These are phyloP conservation scores for Oceanodroma tethys DNA, from an alignment of 2,113 vertebrate species.

Conservation along the genomic window DNA sequence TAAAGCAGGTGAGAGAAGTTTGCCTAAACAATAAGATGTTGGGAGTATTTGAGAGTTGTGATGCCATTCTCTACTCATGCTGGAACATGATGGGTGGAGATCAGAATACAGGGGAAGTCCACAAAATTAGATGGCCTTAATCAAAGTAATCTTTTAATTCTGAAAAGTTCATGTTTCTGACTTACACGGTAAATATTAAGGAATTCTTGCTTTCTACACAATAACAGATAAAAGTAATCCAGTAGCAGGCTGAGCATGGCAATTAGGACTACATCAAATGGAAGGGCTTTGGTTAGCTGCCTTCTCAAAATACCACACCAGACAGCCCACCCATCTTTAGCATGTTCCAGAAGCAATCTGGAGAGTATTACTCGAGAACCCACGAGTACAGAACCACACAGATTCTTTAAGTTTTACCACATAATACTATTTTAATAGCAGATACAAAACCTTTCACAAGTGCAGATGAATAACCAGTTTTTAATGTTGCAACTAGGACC, in stretches of 20 bases:
- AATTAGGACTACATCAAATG: background rate
- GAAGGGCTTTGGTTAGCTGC: background rate
- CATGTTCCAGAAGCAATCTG: background rate
- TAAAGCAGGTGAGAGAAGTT: background rate
- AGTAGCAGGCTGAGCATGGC: background rate
- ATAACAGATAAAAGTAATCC: background rate
- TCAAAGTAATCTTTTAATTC: background rate
- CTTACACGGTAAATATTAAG: background rate
- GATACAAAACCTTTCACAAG: background rate
- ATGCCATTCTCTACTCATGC: background rate
- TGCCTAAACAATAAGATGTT: background rate
- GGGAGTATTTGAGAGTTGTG: background rate
- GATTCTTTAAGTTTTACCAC: background rate
- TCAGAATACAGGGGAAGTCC: background rate
- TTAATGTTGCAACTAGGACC: background rate
- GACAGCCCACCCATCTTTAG: background rate
- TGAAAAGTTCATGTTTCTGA: background rate
- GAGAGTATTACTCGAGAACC: background rate
- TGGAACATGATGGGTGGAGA: background rate
- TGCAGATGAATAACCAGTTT: background rate
- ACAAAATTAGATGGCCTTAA: background rate
- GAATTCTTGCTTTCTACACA: background rate
- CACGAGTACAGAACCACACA: background rate
- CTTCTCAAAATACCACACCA: background rate
- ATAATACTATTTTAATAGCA: background rate